Conservation (phyloP, 2,888 invertebrate genomes). For the Ichneumon xanthorius region DNA sequence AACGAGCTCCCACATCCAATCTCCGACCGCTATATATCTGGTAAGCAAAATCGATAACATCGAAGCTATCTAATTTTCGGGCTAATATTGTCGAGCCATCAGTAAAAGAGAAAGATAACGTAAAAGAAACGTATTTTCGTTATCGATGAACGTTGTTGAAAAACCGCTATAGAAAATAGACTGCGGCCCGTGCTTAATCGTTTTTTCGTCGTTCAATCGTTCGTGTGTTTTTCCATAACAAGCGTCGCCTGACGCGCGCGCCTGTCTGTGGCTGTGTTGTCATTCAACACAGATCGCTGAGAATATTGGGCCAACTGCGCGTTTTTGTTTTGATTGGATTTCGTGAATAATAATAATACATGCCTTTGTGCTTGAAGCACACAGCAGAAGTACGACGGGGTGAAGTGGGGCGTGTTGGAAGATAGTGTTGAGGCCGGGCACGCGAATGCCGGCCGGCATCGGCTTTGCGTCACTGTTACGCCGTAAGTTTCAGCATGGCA, state of each 20-base stretch:
- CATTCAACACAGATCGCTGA: no score
- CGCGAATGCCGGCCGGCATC: neutral
- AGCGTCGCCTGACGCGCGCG: no score
- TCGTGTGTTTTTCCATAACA: no score
- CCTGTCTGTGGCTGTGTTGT: no score
- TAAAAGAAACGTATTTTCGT: neutral
- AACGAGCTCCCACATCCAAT: neutral
- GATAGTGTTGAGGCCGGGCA: neutral
- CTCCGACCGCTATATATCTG: neutral
- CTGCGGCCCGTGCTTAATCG: no score
- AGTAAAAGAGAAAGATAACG: no score
- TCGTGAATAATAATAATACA: no score
- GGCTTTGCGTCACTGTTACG: neutral
- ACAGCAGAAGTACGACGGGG: neutral
- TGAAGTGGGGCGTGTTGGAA: neutral
- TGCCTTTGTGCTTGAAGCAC: neutral
- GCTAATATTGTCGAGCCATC: neutral
- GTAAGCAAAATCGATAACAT: neutral
- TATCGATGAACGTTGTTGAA: no score
- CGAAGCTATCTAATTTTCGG: conserved; percentile 1
- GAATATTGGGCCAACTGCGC: no score
- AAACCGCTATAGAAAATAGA: no score
- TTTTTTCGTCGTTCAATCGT: no score
- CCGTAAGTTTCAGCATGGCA: neutral
- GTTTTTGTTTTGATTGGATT: no score